Conservation (phyloP, 2,113 vertebrate species). For the Takifugu flavidus region DNA sequence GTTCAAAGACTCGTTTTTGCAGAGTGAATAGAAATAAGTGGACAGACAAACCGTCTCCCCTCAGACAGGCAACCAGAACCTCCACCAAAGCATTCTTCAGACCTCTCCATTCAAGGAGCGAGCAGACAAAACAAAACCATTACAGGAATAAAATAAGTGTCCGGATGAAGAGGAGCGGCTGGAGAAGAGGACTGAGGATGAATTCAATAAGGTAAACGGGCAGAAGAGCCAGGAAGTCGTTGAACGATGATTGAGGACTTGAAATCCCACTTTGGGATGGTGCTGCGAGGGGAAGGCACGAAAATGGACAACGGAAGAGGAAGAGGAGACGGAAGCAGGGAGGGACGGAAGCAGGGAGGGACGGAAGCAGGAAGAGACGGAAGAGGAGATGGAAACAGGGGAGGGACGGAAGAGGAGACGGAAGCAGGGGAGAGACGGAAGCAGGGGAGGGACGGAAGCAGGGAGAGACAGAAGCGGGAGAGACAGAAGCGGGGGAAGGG, state of each 20-base stretch:
- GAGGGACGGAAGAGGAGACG: conserved; percentile 61
- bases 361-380: conserved; percentile 29
- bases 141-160: conserved; percentile 25
- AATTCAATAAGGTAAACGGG: conserved; percentile 36
- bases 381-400: conserved; percentile 41
- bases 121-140: conserved; percentile 36
- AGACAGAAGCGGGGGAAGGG: no score
- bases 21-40: conserved; percentile 36
- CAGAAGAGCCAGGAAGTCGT: conserved; percentile 14
- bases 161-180: conserved; percentile 10
- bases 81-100: conserved; percentile 26
- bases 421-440: conserved; percentile 68
- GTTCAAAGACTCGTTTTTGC: conserved; percentile 44
- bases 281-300: conserved; percentile 38
- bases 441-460: not conserved
- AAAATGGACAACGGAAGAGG: conserved; percentile 50
- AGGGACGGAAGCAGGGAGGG: conserved; percentile 32
- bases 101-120: conserved; percentile 16
- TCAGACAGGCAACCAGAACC: conserved; percentile 21
- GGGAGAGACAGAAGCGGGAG: no score
- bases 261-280: conserved; percentile 42
- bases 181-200: conserved; percentile 14
- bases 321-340: conserved; percentile 36
- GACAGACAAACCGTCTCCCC: conserved; percentile 23
- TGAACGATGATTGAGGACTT: conserved; percentile 32